These are phyloP conservation scores for Cheiracanthium punctorium DNA, from an alignment of 2,888 invertebrate genomes.

Conservation along the genomic window DNA sequence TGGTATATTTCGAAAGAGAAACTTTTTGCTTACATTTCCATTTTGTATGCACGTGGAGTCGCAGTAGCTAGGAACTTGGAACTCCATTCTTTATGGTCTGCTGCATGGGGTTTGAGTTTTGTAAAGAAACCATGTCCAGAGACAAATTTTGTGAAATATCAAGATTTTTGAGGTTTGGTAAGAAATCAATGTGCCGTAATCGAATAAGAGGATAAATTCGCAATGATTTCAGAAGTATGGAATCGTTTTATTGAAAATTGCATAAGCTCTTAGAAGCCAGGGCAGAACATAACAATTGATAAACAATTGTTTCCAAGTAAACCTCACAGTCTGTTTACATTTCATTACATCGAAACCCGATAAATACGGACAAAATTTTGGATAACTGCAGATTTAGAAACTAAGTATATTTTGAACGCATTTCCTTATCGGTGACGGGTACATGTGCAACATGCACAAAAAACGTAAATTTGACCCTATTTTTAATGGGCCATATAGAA, in stretches of 20 bases:
- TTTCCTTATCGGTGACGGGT: too few species aligned
- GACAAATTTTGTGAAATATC: slow-evolving; percentile 7
- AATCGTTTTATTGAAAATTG: background rate
- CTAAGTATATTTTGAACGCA: background rate
- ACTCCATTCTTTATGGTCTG: background rate
- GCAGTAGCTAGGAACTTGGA: background rate
- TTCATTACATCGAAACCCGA: background rate
- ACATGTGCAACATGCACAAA: too few species aligned
- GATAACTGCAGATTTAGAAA: background rate
- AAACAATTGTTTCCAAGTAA: background rate
- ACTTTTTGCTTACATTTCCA: too few species aligned
- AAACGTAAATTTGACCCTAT: too few species aligned
- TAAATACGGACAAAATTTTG: slow-evolving; percentile 3
- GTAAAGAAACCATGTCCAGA: slow-evolving; percentile 3
- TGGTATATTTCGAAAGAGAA: too few species aligned
- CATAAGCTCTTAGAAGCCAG: background rate
- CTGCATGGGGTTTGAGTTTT: background rate
- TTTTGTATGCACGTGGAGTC: slow-evolving; percentile 4
- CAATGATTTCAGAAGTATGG: too few species aligned
- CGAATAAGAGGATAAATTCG: background rate
- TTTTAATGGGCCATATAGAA: too few species aligned
- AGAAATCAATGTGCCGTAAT: background rate
- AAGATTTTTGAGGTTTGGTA: background rate
- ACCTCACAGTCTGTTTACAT: background rate
- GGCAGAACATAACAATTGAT: background rate